Evolutionary conservation across 2,113 vertebrate species (phyloP).

Genomic region (Talpa occidentalis): DNA sequence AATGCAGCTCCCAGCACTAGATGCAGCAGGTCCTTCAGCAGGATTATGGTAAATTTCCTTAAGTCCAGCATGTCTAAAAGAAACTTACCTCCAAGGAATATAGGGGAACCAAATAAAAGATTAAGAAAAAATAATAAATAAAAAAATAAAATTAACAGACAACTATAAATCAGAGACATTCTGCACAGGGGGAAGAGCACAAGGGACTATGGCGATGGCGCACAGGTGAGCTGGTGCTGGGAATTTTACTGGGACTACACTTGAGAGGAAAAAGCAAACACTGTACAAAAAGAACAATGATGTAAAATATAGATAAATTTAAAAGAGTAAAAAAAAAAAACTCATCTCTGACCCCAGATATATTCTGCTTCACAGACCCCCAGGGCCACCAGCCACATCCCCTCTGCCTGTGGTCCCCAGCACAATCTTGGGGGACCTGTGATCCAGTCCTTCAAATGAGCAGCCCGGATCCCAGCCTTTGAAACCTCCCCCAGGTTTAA

Average conservation of each 20-base stretch:
- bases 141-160: too few relatives aligned
- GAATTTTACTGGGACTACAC: too few relatives aligned
- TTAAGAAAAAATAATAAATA: too few relatives aligned
- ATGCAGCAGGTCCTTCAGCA: not conserved
- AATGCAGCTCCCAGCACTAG: not conserved
- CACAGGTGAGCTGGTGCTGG: too few relatives aligned
- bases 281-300: too few relatives aligned
- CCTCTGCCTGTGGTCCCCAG: not conserved
- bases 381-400: not conserved
- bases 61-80: not conserved
- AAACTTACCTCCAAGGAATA: not conserved
- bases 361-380: not conserved
- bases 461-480: not conserved
- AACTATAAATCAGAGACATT: too few relatives aligned
- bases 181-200: too few relatives aligned
- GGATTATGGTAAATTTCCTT: not conserved
- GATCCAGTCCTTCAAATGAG: not conserved
- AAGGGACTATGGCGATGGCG: too few relatives aligned
- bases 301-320: too few relatives aligned
- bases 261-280: too few relatives aligned
- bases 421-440: not conserved
- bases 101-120: too few relatives aligned
- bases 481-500: not conserved
- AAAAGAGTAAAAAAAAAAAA: not conserved
- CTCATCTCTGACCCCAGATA: not conserved